Percentiles rank a stretch among this genome's conserved stretches.
Conservation (phyloP, 2,888 invertebrate species). For the Acronicta aceris region DNA sequence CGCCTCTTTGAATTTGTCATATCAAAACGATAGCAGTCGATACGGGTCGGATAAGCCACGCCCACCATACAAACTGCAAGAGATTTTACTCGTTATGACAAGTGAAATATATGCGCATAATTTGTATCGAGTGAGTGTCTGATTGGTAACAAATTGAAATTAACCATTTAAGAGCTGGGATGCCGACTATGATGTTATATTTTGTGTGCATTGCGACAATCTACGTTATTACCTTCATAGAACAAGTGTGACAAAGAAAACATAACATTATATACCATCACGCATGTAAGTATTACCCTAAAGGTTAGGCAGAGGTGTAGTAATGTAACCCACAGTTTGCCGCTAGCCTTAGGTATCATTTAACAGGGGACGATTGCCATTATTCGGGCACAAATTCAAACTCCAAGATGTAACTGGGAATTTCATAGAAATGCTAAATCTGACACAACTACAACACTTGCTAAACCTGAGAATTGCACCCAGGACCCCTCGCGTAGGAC, state of each 20-base stretch:
- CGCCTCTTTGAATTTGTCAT: slow-evolving; percentile 83
- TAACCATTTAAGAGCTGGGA: slow-evolving; percentile 43
- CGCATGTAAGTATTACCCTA: too few species aligned
- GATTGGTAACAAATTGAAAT: slow-evolving; percentile 60
- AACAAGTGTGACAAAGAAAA: background rate
- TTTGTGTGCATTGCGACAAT: slow-evolving; percentile 18
- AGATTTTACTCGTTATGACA: slow-evolving; percentile 73
- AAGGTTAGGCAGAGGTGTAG: too few species aligned
- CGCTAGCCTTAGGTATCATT: too few species aligned
- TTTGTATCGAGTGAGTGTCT: slow-evolving; percentile 63
- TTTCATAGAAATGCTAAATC: too few species aligned
- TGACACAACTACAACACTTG: too few species aligned
- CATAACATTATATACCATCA: too few species aligned
- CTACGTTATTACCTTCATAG: slow-evolving; percentile 14
- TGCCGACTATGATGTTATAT: slow-evolving; percentile 23
- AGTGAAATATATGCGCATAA: slow-evolving; percentile 73
- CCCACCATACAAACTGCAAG: slow-evolving; percentile 65
- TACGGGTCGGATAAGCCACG: slow-evolving; percentile 69
- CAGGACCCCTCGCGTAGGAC: too few species aligned
- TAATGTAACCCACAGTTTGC: too few species aligned
- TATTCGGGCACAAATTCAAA: too few species aligned
- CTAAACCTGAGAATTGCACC: too few species aligned
- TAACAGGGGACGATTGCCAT: too few species aligned
- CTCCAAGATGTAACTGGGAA: too few species aligned
- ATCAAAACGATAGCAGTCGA: slow-evolving; percentile 76